Conservation (phyloP, 2,888 invertebrate species). For the Catotricha subobsoleta region DNA sequence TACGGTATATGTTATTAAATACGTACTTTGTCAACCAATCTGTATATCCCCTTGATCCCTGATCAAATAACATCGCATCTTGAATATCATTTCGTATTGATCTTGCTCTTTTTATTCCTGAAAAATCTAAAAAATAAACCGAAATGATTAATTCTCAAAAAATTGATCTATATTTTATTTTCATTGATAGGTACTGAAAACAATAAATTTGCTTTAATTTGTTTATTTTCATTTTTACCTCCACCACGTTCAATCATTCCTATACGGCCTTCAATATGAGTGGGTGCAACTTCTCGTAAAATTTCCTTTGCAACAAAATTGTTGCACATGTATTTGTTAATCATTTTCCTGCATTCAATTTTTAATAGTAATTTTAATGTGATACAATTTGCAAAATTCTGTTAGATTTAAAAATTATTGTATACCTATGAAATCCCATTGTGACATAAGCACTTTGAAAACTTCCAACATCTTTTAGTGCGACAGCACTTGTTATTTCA, state of each 20-base stretch:
- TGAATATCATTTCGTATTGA: slow-evolving; percentile 18
- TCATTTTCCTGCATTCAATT: slow-evolving; percentile 35
- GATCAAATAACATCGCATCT: slow-evolving; percentile 41
- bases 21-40: slow-evolving; percentile 56
- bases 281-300: slow-evolving; percentile 38
- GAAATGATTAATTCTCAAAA: neutral
- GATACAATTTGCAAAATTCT: neutral
- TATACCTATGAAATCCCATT: slow-evolving; percentile 50
- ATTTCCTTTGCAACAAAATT: slow-evolving; percentile 58
- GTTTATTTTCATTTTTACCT: neutral
- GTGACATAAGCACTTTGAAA: slow-evolving; percentile 43
- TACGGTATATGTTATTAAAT: slow-evolving; percentile 5
- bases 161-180: neutral
- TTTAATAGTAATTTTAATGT: slow-evolving; percentile 5
- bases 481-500: neutral
- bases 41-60: slow-evolving; percentile 53
- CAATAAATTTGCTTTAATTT: neutral
- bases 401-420: neutral
- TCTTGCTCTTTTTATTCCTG: no score
- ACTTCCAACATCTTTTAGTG: slow-evolving; percentile 31
- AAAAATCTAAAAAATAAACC: no score
- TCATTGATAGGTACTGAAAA: neutral
- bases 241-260: no score
- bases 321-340: slow-evolving; percentile 61
- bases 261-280: slow-evolving; percentile 12